Base-by-base conservation (phyloP, 2,888 invertebrate genomes). In the Aphodius sticticus region DNA sequence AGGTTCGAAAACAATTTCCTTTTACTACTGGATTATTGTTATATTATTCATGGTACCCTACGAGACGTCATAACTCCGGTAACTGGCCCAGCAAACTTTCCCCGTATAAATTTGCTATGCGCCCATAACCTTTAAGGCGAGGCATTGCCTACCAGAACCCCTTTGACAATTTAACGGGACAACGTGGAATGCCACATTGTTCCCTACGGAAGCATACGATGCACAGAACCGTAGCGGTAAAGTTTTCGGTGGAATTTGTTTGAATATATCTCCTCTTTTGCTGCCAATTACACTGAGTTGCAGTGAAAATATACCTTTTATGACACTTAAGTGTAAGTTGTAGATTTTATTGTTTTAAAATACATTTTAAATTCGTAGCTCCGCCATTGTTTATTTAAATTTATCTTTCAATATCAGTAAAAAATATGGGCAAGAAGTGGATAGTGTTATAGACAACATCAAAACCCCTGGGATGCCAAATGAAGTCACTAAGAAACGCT, bases 31-130 rank as follows among this genome's bases (percentile, higher is more conserved):
- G 53, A 53, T 53, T 53, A 53, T 53, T 53, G 53, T 53, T 53
- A 53, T 53, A 53, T 53, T 53, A 53, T 53, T 53, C 53, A 53
- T 53, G 12, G 53, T 53, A 12, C 53, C 53, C 53, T 53, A 53
- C 53, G 53, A 53, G 53, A 53, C 53, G 53, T 53, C 53, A 53
- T 53, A 53, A 53, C 53, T 53, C 53, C 53, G 53, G 53, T 53
- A 53, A 53, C 53, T 53, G 53, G 53, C 4, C 7, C 53, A 1
- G 12, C 53, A 7, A 53, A 53, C 53, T 53, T 53, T 53, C 7
- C 53, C 53, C 53, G 53, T 53, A 53, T 53, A 53, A 53, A 53
- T 53, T 53, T 53, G 53, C 53, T 53, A 53, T 53, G 53, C 53
- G 53, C 53, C 53, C 53, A 53, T 53, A 53, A 53, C 53, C 53